Evolutionary conservation across 2,888 invertebrate species (phyloP).

Genomic region (Protophormia terraenovae): DNA sequence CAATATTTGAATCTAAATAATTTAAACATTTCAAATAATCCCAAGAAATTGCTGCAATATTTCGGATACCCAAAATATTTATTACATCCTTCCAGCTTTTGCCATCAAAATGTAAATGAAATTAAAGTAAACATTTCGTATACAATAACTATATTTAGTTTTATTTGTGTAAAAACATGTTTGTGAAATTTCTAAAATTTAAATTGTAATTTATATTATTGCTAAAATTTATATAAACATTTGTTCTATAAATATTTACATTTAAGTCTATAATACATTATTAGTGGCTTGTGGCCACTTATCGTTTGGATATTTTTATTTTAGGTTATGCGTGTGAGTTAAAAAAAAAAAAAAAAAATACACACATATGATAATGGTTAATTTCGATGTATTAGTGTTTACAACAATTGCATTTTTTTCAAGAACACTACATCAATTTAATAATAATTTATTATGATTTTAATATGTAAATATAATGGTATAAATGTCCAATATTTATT

Average conservation of each 20-base stretch:
- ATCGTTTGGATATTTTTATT: not conserved
- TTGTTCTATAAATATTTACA: constrained; percentile 36
- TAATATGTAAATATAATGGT: no score
- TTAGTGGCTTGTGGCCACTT: constrained; percentile 50
- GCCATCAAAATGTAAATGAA: not conserved
- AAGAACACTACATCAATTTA: no score
- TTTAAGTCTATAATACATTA: constrained; percentile 44
- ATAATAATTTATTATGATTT: no score
- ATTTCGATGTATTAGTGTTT: not conserved
- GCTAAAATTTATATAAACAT: constrained; percentile 20
- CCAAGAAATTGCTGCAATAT: no score
- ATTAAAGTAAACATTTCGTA: not conserved
- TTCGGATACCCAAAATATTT: not conserved
- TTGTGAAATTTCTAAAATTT: not conserved
- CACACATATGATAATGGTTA: not conserved
- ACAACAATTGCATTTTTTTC: not conserved
- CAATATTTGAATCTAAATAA: no score
- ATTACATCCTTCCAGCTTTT: not conserved
- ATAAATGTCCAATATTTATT: no score
- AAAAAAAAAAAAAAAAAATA: no score
- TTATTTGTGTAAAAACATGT: not conserved
- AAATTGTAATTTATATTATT: constrained; percentile 22
- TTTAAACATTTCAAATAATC: no score
- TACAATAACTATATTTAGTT: not conserved
- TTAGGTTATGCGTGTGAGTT: no score